Evolutionary conservation across 1,140 invertebrate genomes (phyloP).

Genomic region (Drosophila willistoni): DNA sequence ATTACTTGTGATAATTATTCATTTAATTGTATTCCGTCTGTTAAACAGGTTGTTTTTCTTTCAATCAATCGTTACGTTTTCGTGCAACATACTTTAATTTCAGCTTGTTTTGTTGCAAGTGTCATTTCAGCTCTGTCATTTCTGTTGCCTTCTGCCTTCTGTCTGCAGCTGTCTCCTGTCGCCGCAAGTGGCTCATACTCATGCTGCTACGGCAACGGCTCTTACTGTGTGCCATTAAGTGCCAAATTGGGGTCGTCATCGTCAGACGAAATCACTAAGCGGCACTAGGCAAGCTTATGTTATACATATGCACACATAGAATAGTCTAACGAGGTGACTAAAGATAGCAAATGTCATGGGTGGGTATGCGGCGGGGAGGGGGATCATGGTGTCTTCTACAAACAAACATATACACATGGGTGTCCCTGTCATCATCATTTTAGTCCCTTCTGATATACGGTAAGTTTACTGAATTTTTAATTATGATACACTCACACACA

Average conservation of each 20-base stretch:
- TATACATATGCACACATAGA: constrained; percentile 2
- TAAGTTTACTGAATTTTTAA: constrained; percentile 8
- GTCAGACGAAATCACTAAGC: background rate
- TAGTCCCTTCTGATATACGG: background rate
- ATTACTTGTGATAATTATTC: background rate
- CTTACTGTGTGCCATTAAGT: background rate
- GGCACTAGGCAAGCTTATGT: background rate
- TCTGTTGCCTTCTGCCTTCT: background rate
- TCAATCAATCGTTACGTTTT: background rate
- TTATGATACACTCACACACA: background rate
- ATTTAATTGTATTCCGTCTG: background rate
- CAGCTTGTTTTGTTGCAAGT: constrained; percentile 4
- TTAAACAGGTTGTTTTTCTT: background rate
- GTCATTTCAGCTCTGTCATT: background rate
- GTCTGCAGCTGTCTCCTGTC: background rate
- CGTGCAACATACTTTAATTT: background rate
- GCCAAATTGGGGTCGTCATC: constrained; percentile 10
- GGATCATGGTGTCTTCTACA: too few species aligned
- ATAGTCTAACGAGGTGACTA: constrained; percentile 1
- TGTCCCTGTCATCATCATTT: background rate
- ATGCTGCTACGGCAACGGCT: background rate
- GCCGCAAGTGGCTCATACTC: constrained; percentile 3
- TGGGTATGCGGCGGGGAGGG: background rate
- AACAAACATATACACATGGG: too few species aligned
- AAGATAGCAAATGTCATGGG: background rate